These are phyloP conservation scores for Drosophila yakuba DNA, from an alignment of 1,140 invertebrate genomes.

Conservation along the genomic window DNA sequence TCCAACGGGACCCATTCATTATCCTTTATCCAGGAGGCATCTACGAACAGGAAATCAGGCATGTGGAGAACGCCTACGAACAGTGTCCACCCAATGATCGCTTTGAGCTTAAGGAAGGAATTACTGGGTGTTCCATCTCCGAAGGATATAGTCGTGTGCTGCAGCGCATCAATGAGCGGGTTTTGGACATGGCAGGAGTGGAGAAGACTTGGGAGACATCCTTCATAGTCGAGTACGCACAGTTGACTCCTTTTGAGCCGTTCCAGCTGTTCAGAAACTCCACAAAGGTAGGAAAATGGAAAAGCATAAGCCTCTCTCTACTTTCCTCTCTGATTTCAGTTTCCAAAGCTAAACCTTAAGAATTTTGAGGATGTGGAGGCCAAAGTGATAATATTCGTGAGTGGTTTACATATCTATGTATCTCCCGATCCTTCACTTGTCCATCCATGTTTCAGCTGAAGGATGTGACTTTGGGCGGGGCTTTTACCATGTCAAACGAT, in stretches of 20 bases:
- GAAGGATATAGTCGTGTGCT: conserved; percentile 20
- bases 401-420: background rate
- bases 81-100: background rate
- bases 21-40: conserved; percentile 95
- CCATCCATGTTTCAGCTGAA: conserved; percentile 24
- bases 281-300: background rate
- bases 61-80: conserved; percentile 88
- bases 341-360: background rate
- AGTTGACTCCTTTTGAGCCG: conserved; percentile 10
- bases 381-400: conserved; percentile 52
- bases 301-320: background rate
- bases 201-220: background rate
- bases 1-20: conserved; percentile 92
- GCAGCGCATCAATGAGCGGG: background rate
- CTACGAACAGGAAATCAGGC: conserved; percentile 93
- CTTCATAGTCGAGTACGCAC: conserved; percentile 29
- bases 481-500: conserved; percentile 13
- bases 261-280: conserved; percentile 2
- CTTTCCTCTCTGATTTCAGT: conserved; percentile 10
- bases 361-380: conserved; percentile 12
- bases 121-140: conserved; percentile 38
- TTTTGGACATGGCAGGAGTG: conserved; percentile 44
- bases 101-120: conserved; percentile 1
- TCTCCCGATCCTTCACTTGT: background rate
- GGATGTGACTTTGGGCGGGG: conserved; percentile 40